phyloP scores from a whole-genome alignment of 2,888 invertebrate species.

The Lepetodrilus schrolli region DNA sequence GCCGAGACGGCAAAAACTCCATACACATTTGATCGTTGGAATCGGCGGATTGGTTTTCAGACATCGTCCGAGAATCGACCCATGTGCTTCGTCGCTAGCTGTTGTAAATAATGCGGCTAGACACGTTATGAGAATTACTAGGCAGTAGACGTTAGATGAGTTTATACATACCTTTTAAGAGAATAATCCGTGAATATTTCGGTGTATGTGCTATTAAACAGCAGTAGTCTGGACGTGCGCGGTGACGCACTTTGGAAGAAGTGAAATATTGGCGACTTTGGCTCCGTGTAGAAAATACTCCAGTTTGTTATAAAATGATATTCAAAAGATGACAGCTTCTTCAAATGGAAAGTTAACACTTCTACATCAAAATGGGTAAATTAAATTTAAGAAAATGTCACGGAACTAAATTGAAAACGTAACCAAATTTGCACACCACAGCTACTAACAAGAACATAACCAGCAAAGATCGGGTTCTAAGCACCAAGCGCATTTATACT shows the following conservation, averaged over 20 bases:
- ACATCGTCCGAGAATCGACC: no score
- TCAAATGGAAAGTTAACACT: slow-evolving; percentile 20
- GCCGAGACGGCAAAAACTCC: no score
- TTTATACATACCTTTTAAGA: not conserved
- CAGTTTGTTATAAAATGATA: slow-evolving; percentile 19
- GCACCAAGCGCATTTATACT: slow-evolving; percentile 41
- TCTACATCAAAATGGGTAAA: slow-evolving; percentile 28
- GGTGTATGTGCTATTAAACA: slow-evolving; percentile 28
- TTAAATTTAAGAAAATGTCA: slow-evolving; percentile 32
- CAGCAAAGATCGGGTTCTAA: slow-evolving; percentile 34
- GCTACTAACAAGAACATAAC: slow-evolving; percentile 37
- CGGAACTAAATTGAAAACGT: slow-evolving; percentile 37
- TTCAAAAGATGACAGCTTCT: slow-evolving; percentile 18
- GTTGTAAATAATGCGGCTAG: not conserved
- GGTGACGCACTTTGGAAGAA: slow-evolving; percentile 30
- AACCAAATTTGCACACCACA: slow-evolving; percentile 39
- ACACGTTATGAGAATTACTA: slow-evolving; percentile 16
- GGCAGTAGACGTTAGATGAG: slow-evolving; percentile 11
- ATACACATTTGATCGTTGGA: no score
- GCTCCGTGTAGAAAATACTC: slow-evolving; percentile 28
- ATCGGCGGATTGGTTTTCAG: no score
- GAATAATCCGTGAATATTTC: slow-evolving; percentile 20
- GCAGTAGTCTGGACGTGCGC: slow-evolving; percentile 36
- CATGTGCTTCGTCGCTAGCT: not conserved
- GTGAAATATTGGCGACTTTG: slow-evolving; percentile 32